A percentile compares a stretch with the other conserved stretches of the same genome.
These are phyloP conservation scores for Neoitamus cyanurus DNA, from an alignment of 2,888 invertebrate species.

Conservation along the genomic window DNA sequence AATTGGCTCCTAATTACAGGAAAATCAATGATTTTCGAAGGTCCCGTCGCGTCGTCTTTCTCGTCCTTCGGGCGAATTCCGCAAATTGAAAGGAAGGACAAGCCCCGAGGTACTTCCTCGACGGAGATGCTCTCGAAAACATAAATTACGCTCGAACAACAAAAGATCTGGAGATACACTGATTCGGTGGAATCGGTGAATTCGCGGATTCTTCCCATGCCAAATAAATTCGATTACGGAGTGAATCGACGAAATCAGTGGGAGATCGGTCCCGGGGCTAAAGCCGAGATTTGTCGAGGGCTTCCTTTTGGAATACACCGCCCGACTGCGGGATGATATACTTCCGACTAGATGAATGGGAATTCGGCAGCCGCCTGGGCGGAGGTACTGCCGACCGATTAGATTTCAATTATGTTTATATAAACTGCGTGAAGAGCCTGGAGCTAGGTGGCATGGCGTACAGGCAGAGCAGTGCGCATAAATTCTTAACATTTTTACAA, in stretches of 20 bases:
- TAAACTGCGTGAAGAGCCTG: conserved; percentile 7
- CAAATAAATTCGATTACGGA: conserved; percentile 35
- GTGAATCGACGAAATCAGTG: conserved; percentile 29
- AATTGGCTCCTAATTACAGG: conserved; percentile 40
- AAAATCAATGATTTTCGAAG: conserved; percentile 38
- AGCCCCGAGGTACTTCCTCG: conserved; percentile 15
- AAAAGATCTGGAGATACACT: conserved; percentile 16
- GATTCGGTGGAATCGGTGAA: neutral
- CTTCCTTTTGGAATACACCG: neutral
- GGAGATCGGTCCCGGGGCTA: neutral
- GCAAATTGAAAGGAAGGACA: conserved; percentile 37
- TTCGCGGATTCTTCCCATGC: conserved; percentile 23
- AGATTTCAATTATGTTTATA: conserved; percentile 38
- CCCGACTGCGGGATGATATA: neutral
- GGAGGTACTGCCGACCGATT: conserved; percentile 23
- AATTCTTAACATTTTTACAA: conserved; percentile 11
- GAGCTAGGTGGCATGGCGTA: neutral
- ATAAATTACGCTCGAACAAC: conserved; percentile 34
- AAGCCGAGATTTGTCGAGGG: neutral
- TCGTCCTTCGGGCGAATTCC: neutral
- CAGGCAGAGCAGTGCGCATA: neutral
- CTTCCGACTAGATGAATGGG: conserved; percentile 9
- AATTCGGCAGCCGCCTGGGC: neutral
- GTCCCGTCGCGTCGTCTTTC: neutral
- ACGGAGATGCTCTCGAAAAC: conserved; percentile 1